Base-by-base conservation (phyloP, 1,140 invertebrate species). In the Tetragnatha versicolor region DNA sequence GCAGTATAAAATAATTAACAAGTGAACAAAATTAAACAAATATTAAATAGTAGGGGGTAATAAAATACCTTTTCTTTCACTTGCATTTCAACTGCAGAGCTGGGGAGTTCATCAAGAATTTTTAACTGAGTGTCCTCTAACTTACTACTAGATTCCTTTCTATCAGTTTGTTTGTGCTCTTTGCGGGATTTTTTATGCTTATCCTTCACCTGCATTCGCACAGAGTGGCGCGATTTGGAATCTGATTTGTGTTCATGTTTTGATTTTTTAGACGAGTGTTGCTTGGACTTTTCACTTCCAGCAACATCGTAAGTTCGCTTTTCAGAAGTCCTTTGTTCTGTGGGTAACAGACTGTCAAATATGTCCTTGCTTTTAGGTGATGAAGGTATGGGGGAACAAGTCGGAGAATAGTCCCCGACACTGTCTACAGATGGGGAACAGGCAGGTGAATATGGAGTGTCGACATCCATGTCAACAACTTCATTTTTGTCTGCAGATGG, bases 61-160 rank as follows among this genome's bases (percentile, higher is more conserved):
- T 65, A 73, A 84, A 85, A 86, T 87, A 97, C 95, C 91, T 96
- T 98, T 88, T 96, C 94, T 89, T 98, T 97, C 73, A 96, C 94
- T 87, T 95, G 93, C 89, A 98, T 92, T 87, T 98, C 96, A 20
- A 96, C 95, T 4, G 95, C 96, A 58, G 95, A 96, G 87, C 91
- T 94, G 25, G 94, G 94, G 83, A 95, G 87, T 84, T 97, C 94
- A 83, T 95, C 94, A 31, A 79, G 68, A 37, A 82, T 82, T 65
- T 60, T 82, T 49, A 83, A 76, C 35, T 81, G 81, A 35, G 65
- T 47, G 22, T 81, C 80, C 25, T 79, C 63, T 22, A 70, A 25
- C 45, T 79, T 70, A 25, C 12, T 42, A 14, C 20, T 10, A 61
- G 35, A 27, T 20, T 61, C 55, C 29, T 68, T 79, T 53, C 55